These are phyloP conservation scores for Entelurus aequoreus DNA, from an alignment of 2,113 vertebrate genomes.

Conservation along the genomic window DNA sequence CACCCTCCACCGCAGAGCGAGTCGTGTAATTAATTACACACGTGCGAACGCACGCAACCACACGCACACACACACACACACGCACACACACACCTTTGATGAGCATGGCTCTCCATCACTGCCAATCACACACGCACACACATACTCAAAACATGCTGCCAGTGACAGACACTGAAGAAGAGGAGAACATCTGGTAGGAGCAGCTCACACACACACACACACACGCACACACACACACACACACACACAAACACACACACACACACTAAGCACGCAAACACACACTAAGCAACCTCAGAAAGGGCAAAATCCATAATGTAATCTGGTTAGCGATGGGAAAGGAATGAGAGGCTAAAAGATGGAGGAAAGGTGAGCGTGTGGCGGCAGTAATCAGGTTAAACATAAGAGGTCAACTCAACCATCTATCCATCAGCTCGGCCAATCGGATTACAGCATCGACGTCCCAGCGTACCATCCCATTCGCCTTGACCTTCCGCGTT, in stretches of 20 bases:
- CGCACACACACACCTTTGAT: constrained; percentile 8
- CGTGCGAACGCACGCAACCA: constrained; percentile 13
- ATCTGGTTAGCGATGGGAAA: constrained; percentile 57
- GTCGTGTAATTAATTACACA: constrained; percentile 45
- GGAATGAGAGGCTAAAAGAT: constrained; percentile 37
- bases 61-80: constrained; percentile 17
- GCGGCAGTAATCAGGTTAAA: constrained; percentile 61
- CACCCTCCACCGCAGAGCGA: constrained; percentile 25
- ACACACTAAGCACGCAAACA: constrained; percentile 14
- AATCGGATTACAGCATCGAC: constrained; percentile 68
- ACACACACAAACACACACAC: neutral
- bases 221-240: too few relatives aligned
- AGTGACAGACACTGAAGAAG: neutral
- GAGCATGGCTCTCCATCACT: constrained; percentile 17
- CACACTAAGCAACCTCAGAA: constrained; percentile 40
- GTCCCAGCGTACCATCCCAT: constrained; percentile 52
- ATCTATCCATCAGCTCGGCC: constrained; percentile 57
- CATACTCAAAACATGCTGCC: neutral
- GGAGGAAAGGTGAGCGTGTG: constrained; percentile 60
- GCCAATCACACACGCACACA: constrained; percentile 4
- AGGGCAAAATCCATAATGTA: constrained; percentile 61
- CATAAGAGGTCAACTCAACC: constrained; percentile 66
- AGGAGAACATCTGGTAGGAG: neutral
- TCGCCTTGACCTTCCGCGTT: constrained; percentile 50
- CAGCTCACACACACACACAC: neutral